Base-by-base conservation (phyloP, 2,888 invertebrate species). In the Ophion ventricosus region DNA sequence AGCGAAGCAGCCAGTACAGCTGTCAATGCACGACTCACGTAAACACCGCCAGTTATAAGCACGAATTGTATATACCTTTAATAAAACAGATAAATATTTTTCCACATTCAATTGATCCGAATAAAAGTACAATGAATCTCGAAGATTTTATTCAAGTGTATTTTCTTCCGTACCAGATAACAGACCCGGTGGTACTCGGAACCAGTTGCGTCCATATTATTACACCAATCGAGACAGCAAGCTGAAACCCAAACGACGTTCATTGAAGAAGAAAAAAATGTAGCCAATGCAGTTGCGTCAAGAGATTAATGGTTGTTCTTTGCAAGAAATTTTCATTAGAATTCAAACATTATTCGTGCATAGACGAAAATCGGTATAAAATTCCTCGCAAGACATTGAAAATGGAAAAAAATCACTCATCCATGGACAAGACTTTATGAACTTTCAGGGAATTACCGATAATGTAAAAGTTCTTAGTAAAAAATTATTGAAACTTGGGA, bases 1-100 rank as follows among this genome's bases (percentile, higher is more conserved):
- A 99, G 92, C 7, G 96, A 96, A 54, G 97, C 95, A 1, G 98
- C 97, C 80, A 98, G 94, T 90, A 97, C 96, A 10, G 97, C 96
- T 0, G 98, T 97, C 97, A 98, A 98, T 75, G 98, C 94, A 83
- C 98, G 94, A 70, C 97, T 96, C 82, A 97, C 97, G 90, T 97
- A 97, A 83, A 97, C 96, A 82, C 97, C 96, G 86, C 96, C 95
- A 54, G 97, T 96, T 87, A 97, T 96, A 20, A 98, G 92, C 4
- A 96, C 94, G 91, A 98, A 97, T 91, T 98, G 97, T 1, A 97
- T 81, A 82, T 97, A 96, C 88, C 96, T 94, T 43, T 94, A 2
- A 54, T 93, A 85, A 80, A 26, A 26, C 20, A 63, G 49, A 61
- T 63, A 79, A 76, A 59, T 57, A 78, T 61, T 74, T 64, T 43